Base-by-base conservation (phyloP, 2,113 vertebrate species). In the Corydoras sp. region DNA sequence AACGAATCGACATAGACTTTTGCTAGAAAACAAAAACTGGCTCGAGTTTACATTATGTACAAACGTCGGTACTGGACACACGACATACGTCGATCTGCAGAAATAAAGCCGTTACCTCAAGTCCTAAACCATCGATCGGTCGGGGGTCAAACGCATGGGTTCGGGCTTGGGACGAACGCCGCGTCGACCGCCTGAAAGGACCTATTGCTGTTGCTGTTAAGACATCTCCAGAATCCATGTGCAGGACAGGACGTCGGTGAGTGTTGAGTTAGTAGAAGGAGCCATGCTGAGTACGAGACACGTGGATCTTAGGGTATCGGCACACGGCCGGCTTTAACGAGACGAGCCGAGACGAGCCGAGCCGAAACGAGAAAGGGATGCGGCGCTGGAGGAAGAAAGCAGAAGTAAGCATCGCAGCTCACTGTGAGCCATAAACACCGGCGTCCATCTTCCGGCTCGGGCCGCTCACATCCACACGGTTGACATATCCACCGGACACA, bases 31-130 rank as follows among this genome's bases (percentile, higher is more conserved):
- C 49, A 18, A 31, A 1, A 59, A 54, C 64, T 73, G 49, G 15
- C 31, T 55, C 65, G 71, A 72, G 53, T 65, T 62, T 80, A 77
- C 72, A 70, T 54, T 80, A 77, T 77, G 63, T 77, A 80, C 78
- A 80, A 69, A 55, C 3, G 32, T 63, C 10, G 18, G 55, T 29
- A n/a, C 64, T 65, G 30, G 9, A 59, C 9, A 65, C 63, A 77
- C 5, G 9, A 66, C 65, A 54, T 8, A 61, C 24, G 53, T 51
- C 29, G 24, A 60, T 65, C 69, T 65, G 63, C 58, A 30, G 43
- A 60, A 76, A 31, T 31, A 30, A 18, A 60, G 62, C 65, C 31
- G 50, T 55, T 51, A 55, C 56, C 32, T 12, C 3, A 14, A 49
- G 31, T 69, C 2, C 8, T 51, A 24, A 73, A 56, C 24, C 58